Conservation (phyloP, 2,113 vertebrate genomes). For the Muntiacus reevesi region DNA sequence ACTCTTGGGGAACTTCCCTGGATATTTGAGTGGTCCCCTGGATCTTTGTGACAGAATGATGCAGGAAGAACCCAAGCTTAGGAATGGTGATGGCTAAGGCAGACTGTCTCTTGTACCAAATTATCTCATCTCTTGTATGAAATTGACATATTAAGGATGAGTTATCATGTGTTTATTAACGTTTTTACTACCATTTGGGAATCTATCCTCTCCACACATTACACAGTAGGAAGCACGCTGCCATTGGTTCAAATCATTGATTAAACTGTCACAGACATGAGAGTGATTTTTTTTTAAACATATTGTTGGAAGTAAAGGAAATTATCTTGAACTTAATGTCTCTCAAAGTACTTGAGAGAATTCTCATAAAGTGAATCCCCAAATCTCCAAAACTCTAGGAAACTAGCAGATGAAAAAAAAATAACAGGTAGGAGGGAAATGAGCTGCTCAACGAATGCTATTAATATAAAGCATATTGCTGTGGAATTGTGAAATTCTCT, state of each 20-base stretch:
- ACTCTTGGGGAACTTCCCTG: neutral
- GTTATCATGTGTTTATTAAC: neutral
- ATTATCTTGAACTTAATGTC: neutral
- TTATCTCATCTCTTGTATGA: neutral
- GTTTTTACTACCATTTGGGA: neutral
- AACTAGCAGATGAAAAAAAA: neutral
- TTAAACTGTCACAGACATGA: neutral
- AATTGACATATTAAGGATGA: neutral
- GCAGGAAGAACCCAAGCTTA: neutral
- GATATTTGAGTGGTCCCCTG: no score
- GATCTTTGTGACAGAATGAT: neutral
- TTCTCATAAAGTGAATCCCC: neutral
- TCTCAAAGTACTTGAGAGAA: neutral
- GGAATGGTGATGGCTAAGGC: no score
- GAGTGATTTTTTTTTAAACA: neutral
- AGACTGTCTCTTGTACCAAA: neutral
- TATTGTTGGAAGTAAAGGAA: neutral
- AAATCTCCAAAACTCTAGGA: neutral
- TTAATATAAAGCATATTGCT: neutral
- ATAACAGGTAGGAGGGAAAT: neutral
- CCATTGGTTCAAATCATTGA: neutral
- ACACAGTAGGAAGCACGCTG: neutral
- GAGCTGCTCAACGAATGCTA: neutral
- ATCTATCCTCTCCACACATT: neutral
- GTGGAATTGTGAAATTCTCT: neutral